Evolutionary conservation across 2,113 vertebrate species (phyloP).

Genomic region (Lethenteron camtschaticum): DNA sequence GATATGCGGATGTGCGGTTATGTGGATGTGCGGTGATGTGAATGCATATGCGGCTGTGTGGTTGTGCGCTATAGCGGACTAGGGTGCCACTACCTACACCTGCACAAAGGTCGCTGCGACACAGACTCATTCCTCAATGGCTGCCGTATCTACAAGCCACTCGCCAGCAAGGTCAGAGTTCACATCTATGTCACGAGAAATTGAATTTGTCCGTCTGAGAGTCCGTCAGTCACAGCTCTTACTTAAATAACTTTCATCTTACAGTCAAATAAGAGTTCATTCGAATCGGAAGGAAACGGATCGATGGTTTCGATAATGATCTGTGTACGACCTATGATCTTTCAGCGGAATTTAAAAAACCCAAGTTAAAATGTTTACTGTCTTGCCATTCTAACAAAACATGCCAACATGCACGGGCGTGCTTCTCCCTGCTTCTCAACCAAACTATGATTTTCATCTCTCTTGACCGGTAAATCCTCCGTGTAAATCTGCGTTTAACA

Average conservation of each 20-base stretch:
- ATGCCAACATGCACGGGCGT: too few species aligned
- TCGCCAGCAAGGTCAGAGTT: conserved; percentile 23
- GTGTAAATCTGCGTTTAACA: too few species aligned
- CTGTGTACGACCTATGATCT: background rate
- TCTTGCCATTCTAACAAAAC: too few species aligned
- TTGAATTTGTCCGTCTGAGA: background rate
- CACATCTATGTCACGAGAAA: background rate
- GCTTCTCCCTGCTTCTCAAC: too few species aligned
- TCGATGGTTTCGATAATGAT: background rate
- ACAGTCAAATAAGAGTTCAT: background rate
- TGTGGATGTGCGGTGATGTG: too few species aligned
- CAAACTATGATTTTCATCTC: too few species aligned
- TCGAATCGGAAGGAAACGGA: background rate
- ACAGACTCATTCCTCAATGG: conserved; percentile 37
- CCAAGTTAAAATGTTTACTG: too few species aligned
- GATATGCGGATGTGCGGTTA: too few species aligned
- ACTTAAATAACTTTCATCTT: background rate
- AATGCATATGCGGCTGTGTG: too few species aligned
- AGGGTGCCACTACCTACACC: conserved; percentile 49
- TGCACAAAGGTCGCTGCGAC: conserved; percentile 42
- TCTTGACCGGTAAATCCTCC: too few species aligned
- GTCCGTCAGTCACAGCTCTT: background rate
- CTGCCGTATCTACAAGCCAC: conserved; percentile 34
- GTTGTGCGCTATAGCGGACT: conserved; percentile 18
- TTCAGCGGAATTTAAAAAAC: too few species aligned